Evolutionary conservation across 2,113 vertebrate species (phyloP), one percentile per base, ranked within the genome.

Genomic region (Atrichornis clamosus): DNA sequence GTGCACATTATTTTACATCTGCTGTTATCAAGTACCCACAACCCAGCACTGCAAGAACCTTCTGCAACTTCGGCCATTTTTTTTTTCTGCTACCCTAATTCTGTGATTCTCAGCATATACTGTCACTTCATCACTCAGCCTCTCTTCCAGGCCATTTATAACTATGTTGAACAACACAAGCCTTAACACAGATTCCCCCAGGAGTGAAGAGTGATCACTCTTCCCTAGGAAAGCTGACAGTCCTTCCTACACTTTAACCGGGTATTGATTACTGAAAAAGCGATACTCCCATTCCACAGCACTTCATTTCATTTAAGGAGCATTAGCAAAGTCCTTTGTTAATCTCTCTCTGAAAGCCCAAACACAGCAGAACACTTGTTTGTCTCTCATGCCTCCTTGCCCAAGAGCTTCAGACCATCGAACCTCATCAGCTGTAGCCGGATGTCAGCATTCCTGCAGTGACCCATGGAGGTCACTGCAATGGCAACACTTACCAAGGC

Each of bases 401-500:
- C 7, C 2, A 82, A 84, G 39, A 87, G 69, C 56, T 75, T 56
- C 69, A 49, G 65, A 56, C 7, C 18, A 15, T n/a, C 14, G 10
- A 80, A 74, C 46, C 89, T 65, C 2, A 73, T 58, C 46, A 86
- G 55, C 80, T 92, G 73, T 74, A 81, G 64, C 44, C 74, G 58
- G 64, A 79, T 56, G 79, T 50, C 2, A 72, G 69, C 81, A 64
- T 49, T 95, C 64, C 63, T 59, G 37, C 58, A 58, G 65, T 24
- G 64, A 94, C 44, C 85, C 83, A 35, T 5, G 50, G 90, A 94
- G 93, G 90, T 90, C 95, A 90, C 32, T 28, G 53, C 90, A 90
- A 46, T 3, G 9, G 75, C 30, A 95, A 50, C 63, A 47, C 80
- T 92, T 46, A n/a, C 0, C 69, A 75, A 84, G 76, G 88, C 90